Evolutionary conservation across 2,888 invertebrate species (phyloP), one percentile per base, ranked within the genome.

Genomic region (Ganaspis brasiliensis): DNA sequence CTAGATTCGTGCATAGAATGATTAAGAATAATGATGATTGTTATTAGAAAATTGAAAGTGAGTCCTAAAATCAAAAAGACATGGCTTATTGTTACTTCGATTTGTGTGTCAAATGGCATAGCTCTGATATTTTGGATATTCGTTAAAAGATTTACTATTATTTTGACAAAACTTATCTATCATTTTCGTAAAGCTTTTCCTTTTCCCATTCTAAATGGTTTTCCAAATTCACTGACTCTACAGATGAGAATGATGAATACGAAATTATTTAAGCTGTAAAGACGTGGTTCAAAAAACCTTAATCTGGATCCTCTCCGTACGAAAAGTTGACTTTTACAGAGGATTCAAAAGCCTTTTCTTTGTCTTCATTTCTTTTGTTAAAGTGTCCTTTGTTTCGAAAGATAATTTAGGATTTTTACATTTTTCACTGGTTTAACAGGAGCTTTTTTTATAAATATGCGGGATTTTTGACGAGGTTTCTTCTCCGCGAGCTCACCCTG

Each of bases 1-100:
- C 76, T 63, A 0, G 85, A 77, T 1, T 81, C 87, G 52, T 79
- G 82, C 80, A 85, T 78, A 9, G 78, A 77, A 52, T 70, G 61
- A 57, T 78, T 82, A 3, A 81, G 75, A 4, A 80, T 26, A 10
- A 84, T 76, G 5, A 74, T 56, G 14, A 83, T 6, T 1, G 83
- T 45, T n/a, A 85, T 73, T 16, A 78, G 49, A 6, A 71, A 40
- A 75, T 86, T 87, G 1, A 84, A 37, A 2, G 70, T 19, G 1
- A 81, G 49, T 4, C 82, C 81, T 14, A 79, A 12, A 12, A 67
- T 57, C 0, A 86, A 10, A 52, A 85, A 75, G 1, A 73, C 16
- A 10, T 83, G 61, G 73, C 84, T 59, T 3, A 37, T 26, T 21
- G 12, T 67, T 24, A 67, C 2, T 24, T 67, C 24, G 3, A 67